Evolutionary conservation across 2,113 vertebrate genomes (phyloP).

Genomic region (Anseranas semipalmata): DNA sequence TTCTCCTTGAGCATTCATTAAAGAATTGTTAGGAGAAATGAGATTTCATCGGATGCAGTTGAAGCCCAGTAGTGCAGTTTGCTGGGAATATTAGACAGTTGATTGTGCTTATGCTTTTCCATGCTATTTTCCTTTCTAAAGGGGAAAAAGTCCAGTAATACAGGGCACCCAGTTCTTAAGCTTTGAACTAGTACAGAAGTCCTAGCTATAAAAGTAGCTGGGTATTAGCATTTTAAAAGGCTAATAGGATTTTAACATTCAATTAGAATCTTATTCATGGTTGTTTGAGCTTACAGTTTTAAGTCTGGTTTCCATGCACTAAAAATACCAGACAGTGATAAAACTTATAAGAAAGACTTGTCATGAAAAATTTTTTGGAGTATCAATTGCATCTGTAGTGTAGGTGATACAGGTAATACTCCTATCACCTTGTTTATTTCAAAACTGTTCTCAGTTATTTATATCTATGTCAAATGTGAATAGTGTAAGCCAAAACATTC

Average conservation of each 20-base stretch:
- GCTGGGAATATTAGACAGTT: not conserved
- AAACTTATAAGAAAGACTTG: not conserved
- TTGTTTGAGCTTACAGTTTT: not conserved
- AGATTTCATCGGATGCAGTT: not conserved
- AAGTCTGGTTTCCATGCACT: not conserved
- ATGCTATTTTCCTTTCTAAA: not conserved
- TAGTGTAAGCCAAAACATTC: not conserved
- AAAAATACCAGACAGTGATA: not conserved
- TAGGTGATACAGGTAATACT: not conserved
- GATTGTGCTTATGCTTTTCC: not conserved
- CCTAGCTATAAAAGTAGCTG: not conserved
- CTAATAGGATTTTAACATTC: not conserved
- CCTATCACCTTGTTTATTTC: not conserved
- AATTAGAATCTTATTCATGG: not conserved
- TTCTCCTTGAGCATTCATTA: not conserved
- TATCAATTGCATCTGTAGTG: fast-evolving
- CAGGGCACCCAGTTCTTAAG: not conserved
- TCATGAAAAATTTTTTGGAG: not conserved
- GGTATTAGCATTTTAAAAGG: not conserved
- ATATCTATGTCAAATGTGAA: not conserved
- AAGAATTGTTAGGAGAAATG: not conserved
- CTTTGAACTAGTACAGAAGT: not conserved
- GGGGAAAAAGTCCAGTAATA: not conserved
- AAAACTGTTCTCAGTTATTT: not conserved
- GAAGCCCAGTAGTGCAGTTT: not conserved